Evolutionary conservation across 2,797 vertebrate genomes (phyloP), one percentile per base, ranked within the genome.

Genomic region (Menidia menidia): DNA sequence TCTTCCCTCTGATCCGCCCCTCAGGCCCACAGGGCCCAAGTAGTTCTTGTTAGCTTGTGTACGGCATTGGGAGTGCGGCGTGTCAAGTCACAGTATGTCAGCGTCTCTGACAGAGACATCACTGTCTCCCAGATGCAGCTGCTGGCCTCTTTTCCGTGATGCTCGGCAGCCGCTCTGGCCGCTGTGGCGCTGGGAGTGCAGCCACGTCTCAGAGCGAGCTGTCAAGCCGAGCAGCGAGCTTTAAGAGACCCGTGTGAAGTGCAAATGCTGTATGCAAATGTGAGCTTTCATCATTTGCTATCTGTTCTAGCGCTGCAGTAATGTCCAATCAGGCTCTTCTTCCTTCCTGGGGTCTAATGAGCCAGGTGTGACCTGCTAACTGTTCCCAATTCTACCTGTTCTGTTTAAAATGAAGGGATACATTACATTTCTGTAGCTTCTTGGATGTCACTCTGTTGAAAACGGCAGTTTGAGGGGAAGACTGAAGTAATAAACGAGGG

Each of bases 241-340:
- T 67, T 81, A 64, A 59, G 60, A 1, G 60, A 73, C 54, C 66
- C 15, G 64, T 85, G 58, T 85, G 83, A 82, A 79, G 80, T 81
- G 79, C 80, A 82, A 89, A 88, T 78, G 41, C 44, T 50, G 13
- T 45, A 76, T 87, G 84, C 59, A 79, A 61, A 75, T 82, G 30
- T 39, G 35, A 57, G 15, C 72, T 77, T 80, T 78, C 71, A 83
- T 77, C 63, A 2, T 53, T 52, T 42, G 35, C 43, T 35, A 64
- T 74, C 68, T 80, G 70, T 44, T 56, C 6, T 19, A 43, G 2
- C 2, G 25, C 4, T 15, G 39, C 11, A 12, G 53, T 71, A 42
- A 11, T 50, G 48, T 57, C 47, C 60, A 54, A 35, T 63, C 11
- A 39, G 25, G 13, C 30, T 55, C 52, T 25, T 58, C 45, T 66